phyloP scores from a whole-genome alignment of 2,113 vertebrate species.

The Caranx melampygus region DNA sequence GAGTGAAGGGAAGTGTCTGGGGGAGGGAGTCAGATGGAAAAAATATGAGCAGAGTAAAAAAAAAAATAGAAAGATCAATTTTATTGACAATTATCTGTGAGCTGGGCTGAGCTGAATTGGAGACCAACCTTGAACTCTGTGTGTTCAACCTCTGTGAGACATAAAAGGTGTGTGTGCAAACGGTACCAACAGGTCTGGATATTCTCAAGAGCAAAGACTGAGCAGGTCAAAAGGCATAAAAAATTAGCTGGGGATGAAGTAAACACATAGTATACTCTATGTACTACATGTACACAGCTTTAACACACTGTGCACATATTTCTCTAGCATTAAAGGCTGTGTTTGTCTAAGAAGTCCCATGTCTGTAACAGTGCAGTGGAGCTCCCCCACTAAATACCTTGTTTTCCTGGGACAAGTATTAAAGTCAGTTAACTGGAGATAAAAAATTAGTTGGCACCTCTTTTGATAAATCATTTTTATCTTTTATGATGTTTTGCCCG shows the following conservation, averaged over 20 bases:
- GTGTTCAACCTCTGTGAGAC: conserved; percentile 62
- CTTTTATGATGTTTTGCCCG: background rate
- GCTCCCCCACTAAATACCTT: background rate
- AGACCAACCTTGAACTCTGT: conserved; percentile 75
- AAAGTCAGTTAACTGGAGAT: background rate
- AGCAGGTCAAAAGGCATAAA: conserved; percentile 31
- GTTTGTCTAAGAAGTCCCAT: background rate
- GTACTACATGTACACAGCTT: background rate
- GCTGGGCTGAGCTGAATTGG: conserved; percentile 60
- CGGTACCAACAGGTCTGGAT: conserved; percentile 39
- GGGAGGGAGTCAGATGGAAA: conserved; percentile 44
- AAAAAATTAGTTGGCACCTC: background rate
- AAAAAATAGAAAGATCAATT: conserved; percentile 71
- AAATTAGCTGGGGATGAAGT: conserved; percentile 5
- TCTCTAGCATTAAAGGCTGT: background rate
- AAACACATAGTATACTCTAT: conserved; percentile 7
- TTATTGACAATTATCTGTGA: conserved; percentile 81
- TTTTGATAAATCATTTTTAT: background rate
- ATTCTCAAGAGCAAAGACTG: conserved; percentile 43
- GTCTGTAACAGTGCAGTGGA: background rate
- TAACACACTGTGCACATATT: background rate
- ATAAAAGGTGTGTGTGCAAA: conserved; percentile 35
- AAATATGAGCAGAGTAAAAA: conserved; percentile 57
- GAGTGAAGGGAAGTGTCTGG: conserved; percentile 58
- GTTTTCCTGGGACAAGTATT: background rate